Conservation (phyloP, 2,797 vertebrate genomes). For the Micrastur ruficollis region DNA sequence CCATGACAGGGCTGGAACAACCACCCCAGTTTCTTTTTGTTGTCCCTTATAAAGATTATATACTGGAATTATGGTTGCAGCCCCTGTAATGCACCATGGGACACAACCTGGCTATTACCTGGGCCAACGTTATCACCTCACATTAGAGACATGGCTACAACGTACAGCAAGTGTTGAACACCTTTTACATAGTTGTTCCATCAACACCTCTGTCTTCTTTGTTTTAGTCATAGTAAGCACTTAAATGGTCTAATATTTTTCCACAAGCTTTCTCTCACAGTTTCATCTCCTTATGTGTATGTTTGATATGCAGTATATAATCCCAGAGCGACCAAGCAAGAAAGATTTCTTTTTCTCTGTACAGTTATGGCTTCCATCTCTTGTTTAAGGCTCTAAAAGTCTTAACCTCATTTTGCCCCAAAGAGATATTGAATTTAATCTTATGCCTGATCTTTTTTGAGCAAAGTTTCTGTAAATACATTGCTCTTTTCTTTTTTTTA, state of each 20-base stretch:
- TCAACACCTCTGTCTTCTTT: not conserved
- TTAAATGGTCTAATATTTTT: not conserved
- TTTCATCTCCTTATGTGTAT: not conserved
- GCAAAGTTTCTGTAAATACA: not conserved
- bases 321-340: not conserved
- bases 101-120: not conserved
- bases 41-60: not conserved
- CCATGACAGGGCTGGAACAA: not conserved
- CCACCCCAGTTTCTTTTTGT: not conserved
- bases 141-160: not conserved
- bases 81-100: fast-evolving
- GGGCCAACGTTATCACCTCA: too few relatives aligned
- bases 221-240: not conserved
- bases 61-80: not conserved
- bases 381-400: not conserved
- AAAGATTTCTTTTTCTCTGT: not conserved
- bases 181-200: not conserved
- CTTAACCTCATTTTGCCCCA: not conserved
- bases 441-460: not conserved
- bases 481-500: not conserved
- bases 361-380: not conserved
- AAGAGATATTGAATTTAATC: not conserved
- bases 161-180: not conserved
- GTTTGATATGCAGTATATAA: not conserved
- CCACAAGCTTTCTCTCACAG: not conserved